Evolutionary conservation across 2,113 vertebrate species (phyloP), one percentile per base, ranked within the genome.

Genomic region (Hoplias malabaricus): DNA sequence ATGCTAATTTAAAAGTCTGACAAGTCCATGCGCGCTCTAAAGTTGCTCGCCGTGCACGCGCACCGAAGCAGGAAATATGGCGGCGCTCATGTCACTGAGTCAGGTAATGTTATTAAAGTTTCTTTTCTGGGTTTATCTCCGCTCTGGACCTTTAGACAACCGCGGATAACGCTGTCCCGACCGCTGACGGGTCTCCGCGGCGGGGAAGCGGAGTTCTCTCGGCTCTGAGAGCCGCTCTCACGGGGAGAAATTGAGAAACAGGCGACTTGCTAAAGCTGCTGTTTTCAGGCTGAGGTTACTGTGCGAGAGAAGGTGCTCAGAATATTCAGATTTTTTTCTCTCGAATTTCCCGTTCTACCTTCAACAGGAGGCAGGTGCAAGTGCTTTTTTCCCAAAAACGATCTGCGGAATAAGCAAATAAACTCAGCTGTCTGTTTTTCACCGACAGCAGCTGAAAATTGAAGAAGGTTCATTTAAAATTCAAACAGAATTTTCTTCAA

Each of bases 1-100:
- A n/a, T 25, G 23, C 19, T 6, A 4, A 10, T 63, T 65, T 75
- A 11, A 75, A 43, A 29, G n/a, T n/a, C 38, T 31, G 31, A 61
- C 57, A 61, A 13, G 16, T 31, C 12, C 19, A 16, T 27, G 86
- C 88, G 87, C 77, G 53, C 77, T 29, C 82, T 23, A 46, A 53
- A 72, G 57, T 9, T 25, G 81, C 46, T 80, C 83, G 82, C 86
- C 85, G 81, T 78, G 88, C 87, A 90, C 91, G 80, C 82, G 82
- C 86, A 88, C 75, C 67, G 82, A 84, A 90, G 84, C 88, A 91
- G 94, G 94, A 93, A 96, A 97, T 89, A 97, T 97, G 95, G 96
- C 96, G 87, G 95, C 95, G 91, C 94, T 96, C 86, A 91, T 94
- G 85, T 92, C 95, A 42, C 89, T 95, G 80, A 87, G 89, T 83